phyloP scores from a whole-genome alignment of 2,113 vertebrate genomes.

The Porphyrio hochstetteri region DNA sequence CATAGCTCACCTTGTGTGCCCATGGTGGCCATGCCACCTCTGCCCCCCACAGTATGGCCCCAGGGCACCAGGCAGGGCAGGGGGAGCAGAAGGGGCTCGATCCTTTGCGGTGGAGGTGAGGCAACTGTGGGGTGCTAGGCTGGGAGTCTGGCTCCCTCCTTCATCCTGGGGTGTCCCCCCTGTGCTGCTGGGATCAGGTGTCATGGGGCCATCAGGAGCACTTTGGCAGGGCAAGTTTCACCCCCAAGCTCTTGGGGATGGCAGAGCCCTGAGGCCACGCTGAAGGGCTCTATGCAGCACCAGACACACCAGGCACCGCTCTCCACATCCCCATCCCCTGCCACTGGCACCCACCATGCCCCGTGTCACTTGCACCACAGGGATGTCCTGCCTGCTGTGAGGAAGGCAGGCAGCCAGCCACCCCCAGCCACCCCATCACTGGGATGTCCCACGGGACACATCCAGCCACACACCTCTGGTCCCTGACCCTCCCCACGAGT shows the following conservation, averaged over 20 bases:
- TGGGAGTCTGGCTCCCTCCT: neutral
- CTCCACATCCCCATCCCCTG: neutral
- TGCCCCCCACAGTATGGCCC: fast-evolving
- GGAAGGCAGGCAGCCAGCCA: neutral
- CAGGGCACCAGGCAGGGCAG: neutral
- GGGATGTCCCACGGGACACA: neutral
- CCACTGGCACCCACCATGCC: fast-evolving
- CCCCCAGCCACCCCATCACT: neutral
- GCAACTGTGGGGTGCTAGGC: neutral
- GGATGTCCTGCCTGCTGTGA: fast-evolving
- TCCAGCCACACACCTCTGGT: neutral
- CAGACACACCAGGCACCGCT: fast-evolving
- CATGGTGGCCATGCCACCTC: fast-evolving
- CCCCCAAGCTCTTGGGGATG: neutral
- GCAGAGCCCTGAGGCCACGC: neutral
- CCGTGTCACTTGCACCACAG: fast-evolving
- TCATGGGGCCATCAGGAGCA: neutral
- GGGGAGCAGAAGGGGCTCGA: neutral
- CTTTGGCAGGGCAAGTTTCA: neutral
- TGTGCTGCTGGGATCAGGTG: fast-evolving
- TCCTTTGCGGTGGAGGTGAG: neutral
- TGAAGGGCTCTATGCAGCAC: fast-evolving
- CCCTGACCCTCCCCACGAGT: neutral
- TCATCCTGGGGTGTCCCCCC: fast-evolving
- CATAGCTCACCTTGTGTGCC: fast-evolving